These are phyloP conservation scores for Eulithis testata DNA, from an alignment of 2,888 invertebrate species.

Conservation along the genomic window DNA sequence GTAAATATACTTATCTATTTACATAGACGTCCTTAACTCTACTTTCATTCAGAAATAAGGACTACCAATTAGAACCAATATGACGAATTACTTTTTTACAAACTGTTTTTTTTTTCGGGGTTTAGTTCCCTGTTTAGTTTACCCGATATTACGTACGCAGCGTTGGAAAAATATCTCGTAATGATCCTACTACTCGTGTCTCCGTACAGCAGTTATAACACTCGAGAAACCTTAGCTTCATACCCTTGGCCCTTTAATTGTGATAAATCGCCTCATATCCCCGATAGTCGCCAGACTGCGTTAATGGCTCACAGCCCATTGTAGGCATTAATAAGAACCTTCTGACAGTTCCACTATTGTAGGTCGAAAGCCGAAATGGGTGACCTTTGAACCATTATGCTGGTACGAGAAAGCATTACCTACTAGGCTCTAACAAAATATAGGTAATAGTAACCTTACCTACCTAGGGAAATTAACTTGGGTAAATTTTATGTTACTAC, in stretches of 20 bases:
- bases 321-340: conserved; percentile 65
- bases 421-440: not conserved
- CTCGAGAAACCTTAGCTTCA: not conserved
- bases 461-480: too few species aligned
- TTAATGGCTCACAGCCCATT: conserved; percentile 71
- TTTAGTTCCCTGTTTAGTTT: too few species aligned
- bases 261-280: conserved; percentile 76
- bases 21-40: too few species aligned
- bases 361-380: not conserved
- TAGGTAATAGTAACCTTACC: too few species aligned
- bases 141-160: too few species aligned
- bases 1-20: too few species aligned
- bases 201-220: not conserved
- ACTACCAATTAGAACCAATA: too few species aligned
- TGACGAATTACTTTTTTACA: too few species aligned
- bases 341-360: conserved; percentile 39
- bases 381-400: conserved; percentile 10
- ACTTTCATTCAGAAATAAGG: too few species aligned
- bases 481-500: too few species aligned
- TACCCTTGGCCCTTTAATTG: conserved; percentile 68
- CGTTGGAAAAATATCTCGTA: too few species aligned
- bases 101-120: too few species aligned
- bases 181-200: not conserved
- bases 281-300: conserved; percentile 70
- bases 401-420: not conserved